A percentile compares a stretch with the other conserved stretches of the same genome.
These are phyloP conservation scores for Tridacna crocea DNA, from an alignment of 2,888 invertebrate genomes.

Conservation along the genomic window DNA sequence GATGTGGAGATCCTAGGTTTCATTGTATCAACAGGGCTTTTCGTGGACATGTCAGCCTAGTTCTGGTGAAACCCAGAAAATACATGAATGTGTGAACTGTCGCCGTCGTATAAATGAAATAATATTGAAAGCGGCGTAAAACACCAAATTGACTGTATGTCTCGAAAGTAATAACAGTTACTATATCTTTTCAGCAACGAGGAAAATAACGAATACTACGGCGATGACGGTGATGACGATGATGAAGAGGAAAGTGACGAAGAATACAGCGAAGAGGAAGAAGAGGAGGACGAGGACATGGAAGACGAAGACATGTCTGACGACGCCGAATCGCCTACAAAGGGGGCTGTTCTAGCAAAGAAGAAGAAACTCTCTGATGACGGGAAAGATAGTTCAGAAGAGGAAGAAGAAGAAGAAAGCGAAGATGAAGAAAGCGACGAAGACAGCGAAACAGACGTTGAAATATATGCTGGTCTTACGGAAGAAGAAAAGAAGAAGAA, in stretches of 20 bases:
- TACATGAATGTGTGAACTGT: no score
- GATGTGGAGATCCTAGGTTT: no score
- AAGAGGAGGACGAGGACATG: slow-evolving; percentile 21
- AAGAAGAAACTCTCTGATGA: slow-evolving; percentile 21
- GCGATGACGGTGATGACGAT: slow-evolving; percentile 36
- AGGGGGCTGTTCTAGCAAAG: not conserved
- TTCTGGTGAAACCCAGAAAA: no score
- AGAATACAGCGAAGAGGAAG: slow-evolving; percentile 22
- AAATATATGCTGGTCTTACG: slow-evolving; percentile 1
- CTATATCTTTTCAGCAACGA: slow-evolving; percentile 16
- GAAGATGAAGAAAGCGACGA: slow-evolving; percentile 14
- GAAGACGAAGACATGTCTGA: slow-evolving; percentile 21
- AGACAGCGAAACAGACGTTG: slow-evolving; percentile 24
- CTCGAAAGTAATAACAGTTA: no score
- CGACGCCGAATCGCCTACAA: slow-evolving; percentile 3
- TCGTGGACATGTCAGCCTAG: no score
- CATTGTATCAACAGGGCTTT: no score
- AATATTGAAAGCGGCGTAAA: no score
- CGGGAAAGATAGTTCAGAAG: not conserved
- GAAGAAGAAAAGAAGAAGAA: slow-evolving; percentile 21
- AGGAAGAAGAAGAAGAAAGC: slow-evolving; percentile 17
- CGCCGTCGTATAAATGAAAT: no score
- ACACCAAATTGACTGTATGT: no score
- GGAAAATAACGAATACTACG: slow-evolving; percentile 27
- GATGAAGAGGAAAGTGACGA: slow-evolving; percentile 25